Evolutionary conservation across 2,888 invertebrate genomes (phyloP), one percentile per base, ranked within the genome.

Genomic region (Standfussiana lucernea): DNA sequence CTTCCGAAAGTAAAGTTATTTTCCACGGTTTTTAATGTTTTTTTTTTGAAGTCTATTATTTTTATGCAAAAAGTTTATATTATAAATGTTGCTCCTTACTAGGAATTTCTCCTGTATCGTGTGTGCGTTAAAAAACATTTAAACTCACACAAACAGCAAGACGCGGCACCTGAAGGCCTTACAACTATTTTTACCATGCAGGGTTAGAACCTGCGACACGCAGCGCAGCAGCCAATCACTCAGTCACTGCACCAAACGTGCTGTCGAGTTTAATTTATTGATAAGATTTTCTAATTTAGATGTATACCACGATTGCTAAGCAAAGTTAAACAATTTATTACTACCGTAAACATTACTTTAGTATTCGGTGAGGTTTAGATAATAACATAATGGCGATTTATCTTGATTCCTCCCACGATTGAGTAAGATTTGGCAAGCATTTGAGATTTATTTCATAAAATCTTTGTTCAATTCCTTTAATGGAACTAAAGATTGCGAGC

Each of bases 341-440:
- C n/a, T 61, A 40, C 40, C 11, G 32, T 65, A 56, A 72, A 72
- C 71, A 82, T 83, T 78, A 59, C 65, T 82, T 75, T 69, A 72
- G 42, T 80, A 75, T 75, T 80, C 56, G 47, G 45, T 68, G 45
- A 71, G 32, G 32, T 62, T 45, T 32, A 75, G 68, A 75, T 84
- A 78, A 83, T 78, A 50, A 62, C 50, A 61, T 59, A 69, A 69
- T 66, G 53, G 61, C 72, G 24, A 75, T 79, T 79, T 72, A 82
- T 75, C 72, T 80, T 66, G 72, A 35, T 62, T 37, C 72, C 64
- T 72, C 80, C 84, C 72, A 84, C 84, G 80, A 56, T 32, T 70
- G 24, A 37, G 56, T 75, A 79, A 82, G 32, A 62, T 75, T 79
- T 66, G 64, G 84, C 64, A 47, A 69, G 10, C 65, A 66, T 83